Conservation (phyloP, 1,140 invertebrate species). For the Eurosta solidaginis region DNA sequence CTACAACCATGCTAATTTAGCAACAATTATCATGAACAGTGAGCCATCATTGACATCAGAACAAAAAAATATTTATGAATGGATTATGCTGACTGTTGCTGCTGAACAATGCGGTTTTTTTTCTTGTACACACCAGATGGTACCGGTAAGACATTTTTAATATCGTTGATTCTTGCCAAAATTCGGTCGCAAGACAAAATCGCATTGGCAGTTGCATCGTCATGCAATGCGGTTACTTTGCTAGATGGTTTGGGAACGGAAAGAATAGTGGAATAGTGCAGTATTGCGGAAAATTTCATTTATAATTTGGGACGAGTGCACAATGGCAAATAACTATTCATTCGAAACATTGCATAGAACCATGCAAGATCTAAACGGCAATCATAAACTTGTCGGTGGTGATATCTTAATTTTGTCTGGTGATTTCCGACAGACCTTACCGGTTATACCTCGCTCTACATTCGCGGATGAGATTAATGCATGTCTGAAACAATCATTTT, state of each 20-base stretch:
- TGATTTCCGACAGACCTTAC: constrained; percentile 63
- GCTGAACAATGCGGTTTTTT: neutral
- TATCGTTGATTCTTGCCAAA: constrained; percentile 53
- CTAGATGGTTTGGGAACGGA: constrained; percentile 34
- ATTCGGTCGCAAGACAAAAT: constrained; percentile 48
- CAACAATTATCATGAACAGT: neutral
- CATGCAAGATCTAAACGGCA: constrained; percentile 52
- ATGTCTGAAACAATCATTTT: too few relatives aligned
- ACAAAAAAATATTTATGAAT: neutral
- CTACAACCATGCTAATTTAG: neutral
- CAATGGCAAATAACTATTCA: constrained; percentile 34
- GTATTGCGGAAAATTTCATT: constrained; percentile 43
- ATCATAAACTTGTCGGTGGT: constrained; percentile 45
- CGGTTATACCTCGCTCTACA: constrained; percentile 59
- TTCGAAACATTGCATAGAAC: constrained; percentile 58
- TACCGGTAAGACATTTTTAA: constrained; percentile 57
- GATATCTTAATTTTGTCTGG: constrained; percentile 53
- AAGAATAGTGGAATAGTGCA: constrained; percentile 45
- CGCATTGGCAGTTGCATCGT: constrained; percentile 62
- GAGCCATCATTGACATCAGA: neutral
- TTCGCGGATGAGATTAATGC: constrained; percentile 41
- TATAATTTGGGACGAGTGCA: constrained; percentile 45
- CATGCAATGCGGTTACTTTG: constrained; percentile 46
- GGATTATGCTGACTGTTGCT: neutral
- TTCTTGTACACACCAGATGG: constrained; percentile 49